Percentiles rank a stretch among this genome's conserved stretches.
Conservation (phyloP, 2,113 vertebrate genomes). For the Colistium nudipinnis region DNA sequence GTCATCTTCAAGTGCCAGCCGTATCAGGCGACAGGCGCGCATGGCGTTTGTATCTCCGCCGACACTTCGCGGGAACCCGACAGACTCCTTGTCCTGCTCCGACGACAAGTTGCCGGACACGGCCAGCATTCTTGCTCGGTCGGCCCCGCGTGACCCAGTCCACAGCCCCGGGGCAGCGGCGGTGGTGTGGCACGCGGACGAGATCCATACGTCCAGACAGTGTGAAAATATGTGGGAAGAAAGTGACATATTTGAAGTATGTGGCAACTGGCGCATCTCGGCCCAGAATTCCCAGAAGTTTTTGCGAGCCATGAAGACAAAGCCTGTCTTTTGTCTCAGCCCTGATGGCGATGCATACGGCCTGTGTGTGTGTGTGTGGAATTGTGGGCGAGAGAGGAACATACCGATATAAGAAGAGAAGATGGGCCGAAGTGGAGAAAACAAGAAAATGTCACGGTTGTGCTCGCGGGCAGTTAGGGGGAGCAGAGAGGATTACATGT, state of each 20-base stretch:
- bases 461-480: slow-evolving; percentile 20
- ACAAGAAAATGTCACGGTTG: slow-evolving; percentile 23
- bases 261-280: slow-evolving; percentile 61
- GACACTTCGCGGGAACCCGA: slow-evolving; percentile 39
- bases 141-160: slow-evolving; percentile 19
- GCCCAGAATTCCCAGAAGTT: slow-evolving; percentile 65
- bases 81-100: slow-evolving; percentile 11
- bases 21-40: slow-evolving; percentile 35
- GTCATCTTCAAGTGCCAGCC: slow-evolving; percentile 43
- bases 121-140: slow-evolving; percentile 28
- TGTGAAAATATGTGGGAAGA: slow-evolving; percentile 54
- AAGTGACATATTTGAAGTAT: slow-evolving; percentile 70
- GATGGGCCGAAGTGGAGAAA: background rate
- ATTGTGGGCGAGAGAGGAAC: slow-evolving; percentile 1
- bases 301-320: slow-evolving; percentile 61
- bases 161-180: background rate
- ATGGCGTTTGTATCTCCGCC: slow-evolving; percentile 37
- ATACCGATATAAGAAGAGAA: slow-evolving; percentile 8
- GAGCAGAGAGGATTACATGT: slow-evolving; percentile 38
- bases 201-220: slow-evolving; percentile 31
- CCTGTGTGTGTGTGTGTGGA: slow-evolving; percentile 1
- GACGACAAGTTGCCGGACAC: slow-evolving; percentile 7
- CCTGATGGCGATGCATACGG: slow-evolving; percentile 25
- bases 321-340: slow-evolving; percentile 58
- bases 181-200: slow-evolving; percentile 1